Conservation (phyloP, 1,140 invertebrate species). For the Aporrectodea caliginosa region DNA sequence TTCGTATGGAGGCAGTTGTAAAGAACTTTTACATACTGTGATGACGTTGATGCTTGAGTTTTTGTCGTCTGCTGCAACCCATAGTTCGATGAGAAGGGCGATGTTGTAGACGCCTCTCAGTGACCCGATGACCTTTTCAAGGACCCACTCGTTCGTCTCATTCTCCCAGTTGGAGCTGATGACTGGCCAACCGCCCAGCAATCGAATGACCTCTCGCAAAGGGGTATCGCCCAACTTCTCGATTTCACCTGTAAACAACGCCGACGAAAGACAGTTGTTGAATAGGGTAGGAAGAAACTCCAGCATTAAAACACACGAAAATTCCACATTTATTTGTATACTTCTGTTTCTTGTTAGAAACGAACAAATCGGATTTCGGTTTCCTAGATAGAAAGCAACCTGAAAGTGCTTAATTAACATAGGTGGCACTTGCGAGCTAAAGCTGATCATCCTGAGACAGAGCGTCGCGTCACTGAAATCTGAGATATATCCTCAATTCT, state of each 20-base stretch:
- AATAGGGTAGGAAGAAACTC: no score
- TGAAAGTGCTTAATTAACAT: no score
- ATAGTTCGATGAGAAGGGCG: conserved; percentile 71
- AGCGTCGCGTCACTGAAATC: no score
- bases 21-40: conserved; percentile 63
- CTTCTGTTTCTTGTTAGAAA: no score
- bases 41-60: conserved; percentile 80
- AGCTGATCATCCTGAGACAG: no score
- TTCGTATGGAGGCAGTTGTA: background rate
- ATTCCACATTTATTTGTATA: no score
- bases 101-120: conserved; percentile 70
- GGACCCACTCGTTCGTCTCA: background rate
- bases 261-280: no score
- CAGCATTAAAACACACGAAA: no score
- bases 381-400: no score
- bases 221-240: conserved; percentile 66
- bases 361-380: no score
- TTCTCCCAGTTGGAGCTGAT: conserved; percentile 62
- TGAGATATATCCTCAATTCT: no score
- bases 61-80: conserved; percentile 80
- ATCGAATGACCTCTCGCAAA: conserved; percentile 61
- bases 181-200: conserved; percentile 74
- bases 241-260: conserved; percentile 69
- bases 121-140: conserved; percentile 58
- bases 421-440: no score